Conservation (phyloP, 2,797 vertebrate genomes). For the Liparis tanakae region DNA sequence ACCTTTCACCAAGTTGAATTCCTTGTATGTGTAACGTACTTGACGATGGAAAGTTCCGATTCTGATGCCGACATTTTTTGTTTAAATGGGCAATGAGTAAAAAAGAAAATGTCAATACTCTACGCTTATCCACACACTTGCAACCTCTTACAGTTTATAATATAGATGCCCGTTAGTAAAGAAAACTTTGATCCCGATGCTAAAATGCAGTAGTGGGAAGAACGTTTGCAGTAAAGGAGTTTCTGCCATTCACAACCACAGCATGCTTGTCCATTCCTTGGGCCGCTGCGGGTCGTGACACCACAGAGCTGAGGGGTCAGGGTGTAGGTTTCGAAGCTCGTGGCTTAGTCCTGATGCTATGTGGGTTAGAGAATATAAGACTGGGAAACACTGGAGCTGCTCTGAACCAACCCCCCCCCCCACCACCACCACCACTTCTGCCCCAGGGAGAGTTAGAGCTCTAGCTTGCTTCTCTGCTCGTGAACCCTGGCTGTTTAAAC, state of each 20-base stretch:
- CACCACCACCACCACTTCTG: not conserved
- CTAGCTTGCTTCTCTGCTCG: constrained; percentile 67
- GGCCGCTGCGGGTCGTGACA: not conserved
- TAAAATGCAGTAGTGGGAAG: constrained; percentile 12
- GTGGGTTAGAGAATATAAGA: constrained; percentile 51
- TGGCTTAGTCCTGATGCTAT: constrained; percentile 35
- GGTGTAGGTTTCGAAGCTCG: constrained; percentile 21
- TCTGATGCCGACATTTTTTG: not conserved
- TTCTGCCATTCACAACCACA: constrained; percentile 5
- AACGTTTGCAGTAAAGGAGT: not conserved
- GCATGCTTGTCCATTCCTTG: not conserved
- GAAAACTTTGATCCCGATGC: constrained; percentile 13
- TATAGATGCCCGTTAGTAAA: constrained; percentile 8
- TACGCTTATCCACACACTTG: not conserved
- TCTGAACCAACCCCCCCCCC: not conserved
- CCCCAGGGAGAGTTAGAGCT: constrained; percentile 52
- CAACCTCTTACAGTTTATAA: not conserved
- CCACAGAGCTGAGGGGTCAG: constrained; percentile 12
- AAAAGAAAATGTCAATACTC: not conserved
- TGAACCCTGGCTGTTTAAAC: constrained; percentile 79
- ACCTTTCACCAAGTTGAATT: too few species aligned
- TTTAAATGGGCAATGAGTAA: not conserved
- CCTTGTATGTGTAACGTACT: too few species aligned
- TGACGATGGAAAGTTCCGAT: too few species aligned
- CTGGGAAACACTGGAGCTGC: constrained; percentile 50